These are phyloP conservation scores for Cantharis rustica DNA, from an alignment of 2,888 invertebrate species.

Conservation along the genomic window DNA sequence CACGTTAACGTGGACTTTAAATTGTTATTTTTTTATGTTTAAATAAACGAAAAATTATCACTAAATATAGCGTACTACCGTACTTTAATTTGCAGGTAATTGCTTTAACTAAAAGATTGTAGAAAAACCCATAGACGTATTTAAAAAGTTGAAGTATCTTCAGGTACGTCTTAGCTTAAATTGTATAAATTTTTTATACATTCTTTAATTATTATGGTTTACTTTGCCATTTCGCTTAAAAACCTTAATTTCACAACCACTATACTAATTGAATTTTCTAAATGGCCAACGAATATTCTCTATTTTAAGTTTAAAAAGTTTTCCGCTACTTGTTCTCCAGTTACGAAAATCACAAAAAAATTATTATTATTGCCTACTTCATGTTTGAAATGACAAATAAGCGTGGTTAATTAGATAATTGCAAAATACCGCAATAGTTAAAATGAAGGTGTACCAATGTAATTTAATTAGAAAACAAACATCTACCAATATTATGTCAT, in stretches of 20 bases:
- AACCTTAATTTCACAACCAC: background rate
- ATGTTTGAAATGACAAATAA: background rate
- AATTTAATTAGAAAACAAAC: background rate
- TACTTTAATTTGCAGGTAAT: background rate
- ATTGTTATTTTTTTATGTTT: background rate
- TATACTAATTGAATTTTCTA: background rate
- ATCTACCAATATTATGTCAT: background rate
- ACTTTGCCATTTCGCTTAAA: background rate
- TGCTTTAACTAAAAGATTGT: background rate
- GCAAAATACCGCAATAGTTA: background rate
- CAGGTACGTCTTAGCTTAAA: background rate
- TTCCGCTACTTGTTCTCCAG: background rate
- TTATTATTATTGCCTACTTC: background rate
- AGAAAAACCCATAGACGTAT: background rate
- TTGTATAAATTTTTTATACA: background rate
- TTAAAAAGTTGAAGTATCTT: background rate
- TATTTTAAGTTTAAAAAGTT: background rate
- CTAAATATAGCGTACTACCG: background rate
- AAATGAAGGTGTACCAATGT: background rate
- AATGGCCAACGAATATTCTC: background rate
- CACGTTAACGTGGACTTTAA: conserved; percentile 1
- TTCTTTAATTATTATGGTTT: background rate
- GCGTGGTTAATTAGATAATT: background rate
- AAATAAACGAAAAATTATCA: background rate
- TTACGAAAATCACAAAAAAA: background rate